Evolutionary conservation across 1,140 invertebrate genomes (phyloP).

Genomic region (Trichoplusia ni): DNA sequence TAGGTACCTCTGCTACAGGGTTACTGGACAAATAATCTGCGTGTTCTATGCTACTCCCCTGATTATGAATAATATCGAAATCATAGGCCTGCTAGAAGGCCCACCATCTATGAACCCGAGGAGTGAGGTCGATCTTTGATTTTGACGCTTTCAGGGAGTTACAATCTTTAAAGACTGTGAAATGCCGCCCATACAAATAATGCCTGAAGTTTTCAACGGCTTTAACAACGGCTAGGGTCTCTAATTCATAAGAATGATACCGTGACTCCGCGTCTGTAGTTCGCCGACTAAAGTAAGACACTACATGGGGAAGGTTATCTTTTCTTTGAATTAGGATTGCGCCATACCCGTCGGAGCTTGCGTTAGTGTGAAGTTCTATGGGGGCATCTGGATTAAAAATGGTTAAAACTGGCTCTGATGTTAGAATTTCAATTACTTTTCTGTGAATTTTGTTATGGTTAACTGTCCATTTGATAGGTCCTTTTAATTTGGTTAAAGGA

Average conservation of each 20-base stretch:
- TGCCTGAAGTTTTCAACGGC: slow-evolving; percentile 20
- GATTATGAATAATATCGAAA: slow-evolving; percentile 13
- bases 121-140: slow-evolving; percentile 11
- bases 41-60: slow-evolving; percentile 17
- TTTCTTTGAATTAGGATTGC: slow-evolving; percentile 59
- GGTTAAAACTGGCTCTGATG: slow-evolving; percentile 54
- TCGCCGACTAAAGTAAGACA: slow-evolving; percentile 51
- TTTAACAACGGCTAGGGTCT: slow-evolving; percentile 25
- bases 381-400: too few species aligned
- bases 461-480: too few species aligned
- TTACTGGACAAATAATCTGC: slow-evolving; percentile 30
- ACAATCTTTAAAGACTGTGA: slow-evolving; percentile 2
- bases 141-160: neutral
- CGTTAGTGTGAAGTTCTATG: too few species aligned
- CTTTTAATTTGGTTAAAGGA: too few species aligned
- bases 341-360: slow-evolving; percentile 47
- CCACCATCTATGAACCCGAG: slow-evolving; percentile 17
- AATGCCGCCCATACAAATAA: slow-evolving; percentile 16
- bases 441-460: neutral
- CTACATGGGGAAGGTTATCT: slow-evolving; percentile 72
- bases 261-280: slow-evolving; percentile 1
- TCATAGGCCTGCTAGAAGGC: slow-evolving; percentile 18
- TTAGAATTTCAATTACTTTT: slow-evolving; percentile 32
- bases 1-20: neutral
- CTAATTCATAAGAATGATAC: neutral